These are phyloP conservation scores for Pithys albifrons DNA, from an alignment of 2,113 vertebrate genomes.

Conservation along the genomic window DNA sequence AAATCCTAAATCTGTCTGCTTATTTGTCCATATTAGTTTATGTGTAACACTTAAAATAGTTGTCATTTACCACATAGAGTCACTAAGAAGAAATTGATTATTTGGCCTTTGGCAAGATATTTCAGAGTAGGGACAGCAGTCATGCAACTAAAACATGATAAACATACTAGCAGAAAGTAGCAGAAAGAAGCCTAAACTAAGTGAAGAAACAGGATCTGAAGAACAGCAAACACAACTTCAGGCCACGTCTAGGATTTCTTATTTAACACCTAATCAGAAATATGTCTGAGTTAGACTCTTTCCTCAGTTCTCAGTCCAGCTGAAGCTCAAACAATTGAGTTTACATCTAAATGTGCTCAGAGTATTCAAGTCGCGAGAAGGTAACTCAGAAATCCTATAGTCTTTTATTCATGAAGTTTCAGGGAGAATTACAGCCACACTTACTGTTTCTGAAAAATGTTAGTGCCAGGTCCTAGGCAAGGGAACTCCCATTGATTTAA, in stretches of 20 bases:
- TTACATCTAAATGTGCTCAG: not conserved
- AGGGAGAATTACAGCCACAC: not conserved
- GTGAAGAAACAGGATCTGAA: not conserved
- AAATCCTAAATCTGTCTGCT: not conserved
- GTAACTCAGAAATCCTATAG: not conserved
- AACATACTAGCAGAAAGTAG: not conserved
- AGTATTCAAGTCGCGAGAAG: not conserved
- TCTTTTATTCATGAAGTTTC: not conserved
- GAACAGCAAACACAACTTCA: not conserved
- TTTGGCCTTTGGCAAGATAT: not conserved
- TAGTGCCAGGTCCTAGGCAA: not conserved
- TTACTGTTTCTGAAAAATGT: not conserved
- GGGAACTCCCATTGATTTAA: not conserved
- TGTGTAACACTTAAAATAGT: not conserved
- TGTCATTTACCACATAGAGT: not conserved
- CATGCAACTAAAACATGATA: not conserved
- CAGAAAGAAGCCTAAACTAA: not conserved
- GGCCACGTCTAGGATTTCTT: not conserved
- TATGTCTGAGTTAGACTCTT: not conserved
- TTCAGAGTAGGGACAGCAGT: not conserved
- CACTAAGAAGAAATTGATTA: not conserved
- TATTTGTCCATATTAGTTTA: not conserved
- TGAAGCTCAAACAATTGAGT: not conserved
- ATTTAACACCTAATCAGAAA: not conserved
- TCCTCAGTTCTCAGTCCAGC: not conserved